Percentiles rank a stretch among this genome's conserved stretches.
phyloP scores from a whole-genome alignment of 2,797 vertebrate species.

The Sebastiscus tertius region DNA sequence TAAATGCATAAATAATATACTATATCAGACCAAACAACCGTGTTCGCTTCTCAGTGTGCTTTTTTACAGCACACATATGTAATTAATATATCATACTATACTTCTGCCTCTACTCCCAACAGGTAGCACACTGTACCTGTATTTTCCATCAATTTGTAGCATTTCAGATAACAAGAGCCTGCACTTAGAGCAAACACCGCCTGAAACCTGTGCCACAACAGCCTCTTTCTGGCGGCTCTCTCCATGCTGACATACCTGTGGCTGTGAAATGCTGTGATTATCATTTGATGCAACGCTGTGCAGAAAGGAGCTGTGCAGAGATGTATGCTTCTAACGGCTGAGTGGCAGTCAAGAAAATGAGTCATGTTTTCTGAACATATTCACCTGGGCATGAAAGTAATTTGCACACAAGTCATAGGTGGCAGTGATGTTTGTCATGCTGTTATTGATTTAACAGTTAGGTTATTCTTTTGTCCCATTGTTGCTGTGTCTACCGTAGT shows the following conservation, averaged over 20 bases:
- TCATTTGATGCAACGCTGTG: conserved; percentile 33
- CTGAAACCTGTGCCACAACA: conserved; percentile 39
- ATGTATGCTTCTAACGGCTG: conserved; percentile 44
- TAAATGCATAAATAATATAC: conserved; percentile 1
- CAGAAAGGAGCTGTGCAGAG: conserved; percentile 42
- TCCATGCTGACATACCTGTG: conserved; percentile 51
- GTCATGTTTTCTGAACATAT: conserved; percentile 28
- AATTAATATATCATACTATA: conserved; percentile 36
- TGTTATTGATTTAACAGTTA: conserved; percentile 38
- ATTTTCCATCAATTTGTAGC: conserved; percentile 56
- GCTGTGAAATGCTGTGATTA: conserved; percentile 66
- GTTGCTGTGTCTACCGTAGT: not conserved
- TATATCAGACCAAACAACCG: conserved; percentile 8
- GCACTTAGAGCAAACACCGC: conserved; percentile 33
- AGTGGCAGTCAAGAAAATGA: conserved; percentile 53
- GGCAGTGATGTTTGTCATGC: conserved; percentile 7
- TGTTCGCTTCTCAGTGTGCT: not conserved
- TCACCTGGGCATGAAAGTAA: conserved; percentile 46
- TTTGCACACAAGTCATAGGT: conserved; percentile 28
- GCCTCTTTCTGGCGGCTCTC: conserved; percentile 36
- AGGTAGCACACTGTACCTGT: conserved; percentile 32
- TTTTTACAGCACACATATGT: conserved; percentile 12
- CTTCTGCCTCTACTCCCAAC: conserved; percentile 20
- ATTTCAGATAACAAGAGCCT: conserved; percentile 56
- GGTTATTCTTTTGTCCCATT: not conserved